These are phyloP conservation scores for Tichodroma muraria DNA, from an alignment of 2,113 vertebrate species.

Conservation along the genomic window DNA sequence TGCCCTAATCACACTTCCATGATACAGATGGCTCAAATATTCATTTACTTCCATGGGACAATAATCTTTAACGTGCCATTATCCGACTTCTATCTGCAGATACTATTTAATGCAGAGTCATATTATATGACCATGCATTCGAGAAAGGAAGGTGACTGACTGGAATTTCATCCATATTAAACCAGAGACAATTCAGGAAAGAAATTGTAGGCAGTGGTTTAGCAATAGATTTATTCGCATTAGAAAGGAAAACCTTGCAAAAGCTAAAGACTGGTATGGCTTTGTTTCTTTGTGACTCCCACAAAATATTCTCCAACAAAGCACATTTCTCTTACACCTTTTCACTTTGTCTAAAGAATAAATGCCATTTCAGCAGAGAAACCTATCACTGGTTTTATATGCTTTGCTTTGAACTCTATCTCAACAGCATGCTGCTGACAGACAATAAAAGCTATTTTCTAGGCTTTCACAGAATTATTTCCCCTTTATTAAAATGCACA, in stretches of 20 bases:
- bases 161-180: conserved; percentile 45
- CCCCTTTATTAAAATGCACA: not conserved
- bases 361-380: not conserved
- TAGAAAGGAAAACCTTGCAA: not conserved
- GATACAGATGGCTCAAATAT: not conserved
- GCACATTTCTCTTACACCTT: not conserved
- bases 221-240: conserved; percentile 4
- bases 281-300: not conserved
- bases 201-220: not conserved
- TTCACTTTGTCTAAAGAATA: not conserved
- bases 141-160: conserved; percentile 29
- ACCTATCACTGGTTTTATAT: not conserved
- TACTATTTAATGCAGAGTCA: not conserved
- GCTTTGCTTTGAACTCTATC: not conserved
- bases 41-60: not conserved
- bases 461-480: not conserved
- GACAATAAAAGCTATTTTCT: not conserved
- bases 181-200: not conserved
- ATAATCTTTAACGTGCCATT: not conserved
- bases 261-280: not conserved
- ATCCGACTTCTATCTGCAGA: not conserved
- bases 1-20: not conserved
- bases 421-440: not conserved
- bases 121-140: not conserved
- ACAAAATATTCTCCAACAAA: not conserved